Conservation (phyloP, 2,888 invertebrate genomes). For the Synanthedon tipuliformis region DNA sequence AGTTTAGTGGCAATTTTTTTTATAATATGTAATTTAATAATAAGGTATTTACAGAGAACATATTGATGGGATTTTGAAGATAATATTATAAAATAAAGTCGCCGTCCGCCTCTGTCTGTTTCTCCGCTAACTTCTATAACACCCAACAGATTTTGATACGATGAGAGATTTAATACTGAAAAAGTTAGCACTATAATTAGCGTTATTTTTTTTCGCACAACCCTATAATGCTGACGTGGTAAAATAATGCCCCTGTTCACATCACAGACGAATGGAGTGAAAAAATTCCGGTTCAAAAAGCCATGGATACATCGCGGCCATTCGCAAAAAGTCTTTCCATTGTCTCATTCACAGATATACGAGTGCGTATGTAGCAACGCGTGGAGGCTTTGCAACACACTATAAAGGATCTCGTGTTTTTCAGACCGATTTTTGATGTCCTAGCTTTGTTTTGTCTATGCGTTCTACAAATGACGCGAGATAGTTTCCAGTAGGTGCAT, state of each 20-base stretch:
- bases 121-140: too few species aligned
- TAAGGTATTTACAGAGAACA: too few species aligned
- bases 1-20: too few species aligned
- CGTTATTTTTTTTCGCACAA: conserved; percentile 12
- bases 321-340: conserved; percentile 48
- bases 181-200: neutral
- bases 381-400: neutral
- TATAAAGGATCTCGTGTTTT: neutral
- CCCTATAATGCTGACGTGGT: conserved; percentile 42
- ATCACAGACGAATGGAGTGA: conserved; percentile 50
- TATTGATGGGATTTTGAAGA: too few species aligned
- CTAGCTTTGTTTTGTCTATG: neutral
- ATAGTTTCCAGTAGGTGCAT: too few species aligned
- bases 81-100: too few species aligned
- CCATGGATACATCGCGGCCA: conserved; percentile 31
- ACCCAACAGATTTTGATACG: too few species aligned
- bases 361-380: neutral
- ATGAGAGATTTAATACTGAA: neutral
- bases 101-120: too few species aligned
- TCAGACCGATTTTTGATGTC: neutral
- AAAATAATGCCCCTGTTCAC: conserved; percentile 43
- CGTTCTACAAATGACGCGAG: too few species aligned
- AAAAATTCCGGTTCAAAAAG: conserved; percentile 66
- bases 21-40: too few species aligned
- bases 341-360: conserved; percentile 19